These are phyloP conservation scores for Mixornis gularis DNA, from an alignment of 2,113 vertebrate species.

Conservation along the genomic window DNA sequence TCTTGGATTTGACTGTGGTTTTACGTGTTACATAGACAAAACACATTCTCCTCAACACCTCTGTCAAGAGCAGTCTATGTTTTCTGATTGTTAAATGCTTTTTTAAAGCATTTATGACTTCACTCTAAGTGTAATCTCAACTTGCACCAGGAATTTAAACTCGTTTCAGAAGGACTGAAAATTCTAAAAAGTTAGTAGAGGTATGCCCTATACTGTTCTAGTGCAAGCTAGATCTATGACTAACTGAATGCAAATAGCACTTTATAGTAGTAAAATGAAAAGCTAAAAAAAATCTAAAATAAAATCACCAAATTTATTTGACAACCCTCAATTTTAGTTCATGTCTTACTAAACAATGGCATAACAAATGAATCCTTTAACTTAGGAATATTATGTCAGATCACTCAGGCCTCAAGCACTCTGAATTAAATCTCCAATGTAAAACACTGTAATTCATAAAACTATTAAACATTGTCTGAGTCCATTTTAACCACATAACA, in stretches of 20 bases:
- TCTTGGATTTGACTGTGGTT: background rate
- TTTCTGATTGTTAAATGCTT: background rate
- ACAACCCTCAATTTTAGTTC: background rate
- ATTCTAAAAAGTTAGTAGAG: background rate
- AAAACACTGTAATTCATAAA: background rate
- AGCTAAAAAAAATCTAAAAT: background rate
- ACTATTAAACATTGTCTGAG: background rate
- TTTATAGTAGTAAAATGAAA: background rate
- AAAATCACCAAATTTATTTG: background rate
- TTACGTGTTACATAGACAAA: background rate
- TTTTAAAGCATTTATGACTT: background rate
- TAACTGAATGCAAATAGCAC: background rate
- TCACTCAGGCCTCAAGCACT: background rate
- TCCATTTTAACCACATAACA: background rate
- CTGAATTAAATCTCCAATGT: background rate
- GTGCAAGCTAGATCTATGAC: background rate
- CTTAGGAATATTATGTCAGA: background rate
- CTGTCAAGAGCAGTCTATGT: background rate
- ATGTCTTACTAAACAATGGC: background rate
- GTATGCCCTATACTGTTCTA: background rate
- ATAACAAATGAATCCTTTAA: background rate
- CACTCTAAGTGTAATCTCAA: background rate
- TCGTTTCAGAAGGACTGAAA: background rate
- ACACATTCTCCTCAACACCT: background rate
- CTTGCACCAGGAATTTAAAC: background rate